Base-by-base conservation (phyloP, 2,888 invertebrate species). In the Drosophila pegasa region DNA sequence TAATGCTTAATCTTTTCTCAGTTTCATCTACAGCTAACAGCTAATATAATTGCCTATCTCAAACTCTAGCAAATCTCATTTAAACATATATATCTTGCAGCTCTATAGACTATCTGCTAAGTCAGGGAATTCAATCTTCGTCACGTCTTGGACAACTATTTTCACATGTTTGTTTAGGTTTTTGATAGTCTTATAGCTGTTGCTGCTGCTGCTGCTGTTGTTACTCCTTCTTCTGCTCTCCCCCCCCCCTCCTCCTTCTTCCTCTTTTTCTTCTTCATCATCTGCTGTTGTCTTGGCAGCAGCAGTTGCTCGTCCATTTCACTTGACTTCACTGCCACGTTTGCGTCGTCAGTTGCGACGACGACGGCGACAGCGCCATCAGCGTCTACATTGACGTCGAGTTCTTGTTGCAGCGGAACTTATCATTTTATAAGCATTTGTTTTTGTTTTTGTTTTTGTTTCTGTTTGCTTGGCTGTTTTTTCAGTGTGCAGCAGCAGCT, bases 391-490 rank as follows among this genome's bases (percentile, higher is more conserved):
- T 37, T 37, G 50, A 35, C 40, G 69, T 61, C 29, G 18, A 48
- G 61, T 38, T 68, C 69, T 73, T 54, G 61, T 52, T 40, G 65
- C 56, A 73, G 57, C 61, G 40, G 41, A 83, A 83, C 83, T 83
- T 83, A 85, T 83, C 83, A 83, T 84, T 83, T 78, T 78, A 81
- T 87, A 84, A 84, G 85, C 82, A 78, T 75, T 84, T 72, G 48
- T 83, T 75, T 73, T 64, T 82, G 60, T 71, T 69, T 27, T 64
- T 82, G 60, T 71, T 69, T 27, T 45, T 64, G 37, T 41, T 64
- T 58, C 54, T 37, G 31, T 47, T 59, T 58, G 45, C 45, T 35
- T 25, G 45, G 16, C 52, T 71, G 70, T 62, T 60, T 81, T 75
- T 56, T 59, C 37, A 59, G 56, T 64, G 78, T 51, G 40, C 33